Base-by-base conservation (phyloP, 1,140 invertebrate genomes). In the Macrosteles quadrilineatus region DNA sequence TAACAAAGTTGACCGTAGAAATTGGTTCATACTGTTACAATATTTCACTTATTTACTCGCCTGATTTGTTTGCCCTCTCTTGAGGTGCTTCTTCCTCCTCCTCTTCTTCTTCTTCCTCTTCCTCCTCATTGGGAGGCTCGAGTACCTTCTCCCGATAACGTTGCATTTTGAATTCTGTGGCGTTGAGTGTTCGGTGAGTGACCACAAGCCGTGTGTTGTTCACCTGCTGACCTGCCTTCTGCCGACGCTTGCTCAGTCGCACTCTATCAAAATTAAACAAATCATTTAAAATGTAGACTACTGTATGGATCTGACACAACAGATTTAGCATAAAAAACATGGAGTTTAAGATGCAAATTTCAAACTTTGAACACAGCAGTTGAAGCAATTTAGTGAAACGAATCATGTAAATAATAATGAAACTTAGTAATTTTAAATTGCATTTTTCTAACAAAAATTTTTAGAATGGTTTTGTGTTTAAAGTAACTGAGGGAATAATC, bases 181-280 rank as follows among this genome's bases (percentile, higher is more conserved):
- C 90, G 77, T 92, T 92, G n/a, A 98, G 83, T 3, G 92, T 88
- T 59, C 95, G 84, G 80, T 99, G 96, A 69, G 93, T 91, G 0
- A 99, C 95, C 70, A 98, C 88, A 1, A 98, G 82, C 67, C 92
- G 83, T 0, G 94, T 95, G 72, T 94, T 93, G 55, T 92, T 91
- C 71, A 87, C 84, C 84, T 76, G 84, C 31, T 81, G 86, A 70
- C 83, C 92, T 77, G 83, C 83, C 81, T 95, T 90, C 69, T 93
- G 90, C 47, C 94, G 85, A 64, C 96, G 85, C 81, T 98, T 98
- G 74, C 90, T 97, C 43, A 98, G 82, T 25, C 95, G 87, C 50
- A 98, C 96, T 59, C 95, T 86, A 71, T 19, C 74, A 73, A 67
- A n/a, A 55, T 30, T 31, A n/a, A n/a, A 68, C 21, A 36, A 21